Conservation (phyloP, 2,113 vertebrate species). For the Ahaetulla prasina region DNA sequence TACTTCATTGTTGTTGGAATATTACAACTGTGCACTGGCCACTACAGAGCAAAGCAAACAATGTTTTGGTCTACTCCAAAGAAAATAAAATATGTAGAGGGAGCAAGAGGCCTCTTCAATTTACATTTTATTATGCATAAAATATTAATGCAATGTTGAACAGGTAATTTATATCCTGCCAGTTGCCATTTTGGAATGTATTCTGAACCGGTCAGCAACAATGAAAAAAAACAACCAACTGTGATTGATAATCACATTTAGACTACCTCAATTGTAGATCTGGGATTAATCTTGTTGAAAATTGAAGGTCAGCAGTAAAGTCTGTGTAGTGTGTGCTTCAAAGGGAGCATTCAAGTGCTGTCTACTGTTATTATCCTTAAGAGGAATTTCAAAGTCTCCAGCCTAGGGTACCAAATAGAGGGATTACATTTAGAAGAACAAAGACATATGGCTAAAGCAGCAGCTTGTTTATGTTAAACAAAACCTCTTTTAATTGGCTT, state of each 20-base stretch:
- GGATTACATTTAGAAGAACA: constrained; percentile 30
- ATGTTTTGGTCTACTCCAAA: not conserved
- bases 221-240: constrained; percentile 12
- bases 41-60: not conserved
- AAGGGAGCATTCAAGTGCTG: constrained; percentile 51
- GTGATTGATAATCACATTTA: constrained; percentile 32
- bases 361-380: constrained; percentile 39
- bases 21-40: not conserved
- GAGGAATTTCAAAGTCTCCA: constrained; percentile 34
- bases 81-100: not conserved
- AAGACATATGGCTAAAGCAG: constrained; percentile 13
- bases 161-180: constrained; percentile 45
- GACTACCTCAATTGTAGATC: constrained; percentile 44
- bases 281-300: constrained; percentile 41
- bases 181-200: constrained; percentile 9
- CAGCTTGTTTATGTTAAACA: constrained; percentile 25
- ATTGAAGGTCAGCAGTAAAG: constrained; percentile 43
- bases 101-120: not conserved
- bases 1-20: not conserved
- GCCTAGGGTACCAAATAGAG: constrained; percentile 4
- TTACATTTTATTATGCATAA: constrained; percentile 5
- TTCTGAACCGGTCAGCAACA: constrained; percentile 24
- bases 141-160: constrained; percentile 40
- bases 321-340: constrained; percentile 36
- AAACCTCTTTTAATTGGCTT: constrained; percentile 14